Percentiles rank a stretch among this genome's conserved stretches.
These are phyloP conservation scores for Macaria liturata DNA, from an alignment of 2,888 invertebrate species.

Conservation along the genomic window DNA sequence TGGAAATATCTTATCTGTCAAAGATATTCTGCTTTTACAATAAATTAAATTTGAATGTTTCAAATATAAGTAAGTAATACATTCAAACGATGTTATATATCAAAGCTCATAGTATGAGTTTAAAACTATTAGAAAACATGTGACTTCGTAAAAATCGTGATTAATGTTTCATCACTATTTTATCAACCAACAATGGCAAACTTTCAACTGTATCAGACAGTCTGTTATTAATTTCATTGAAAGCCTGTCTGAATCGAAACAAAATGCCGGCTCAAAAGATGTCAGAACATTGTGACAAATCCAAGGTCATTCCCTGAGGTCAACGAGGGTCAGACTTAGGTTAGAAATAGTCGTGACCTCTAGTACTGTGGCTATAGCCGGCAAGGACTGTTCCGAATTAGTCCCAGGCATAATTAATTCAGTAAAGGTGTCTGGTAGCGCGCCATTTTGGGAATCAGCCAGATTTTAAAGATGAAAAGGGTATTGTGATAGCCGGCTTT, in stretches of 20 bases:
- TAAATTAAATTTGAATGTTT: too few species aligned
- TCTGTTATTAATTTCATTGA: constrained; percentile 1
- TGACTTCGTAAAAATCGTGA: not conserved
- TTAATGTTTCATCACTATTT: not conserved
- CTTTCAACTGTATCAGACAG: not conserved
- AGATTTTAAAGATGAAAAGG: constrained; percentile 7
- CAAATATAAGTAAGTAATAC: too few species aligned
- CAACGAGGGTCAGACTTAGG: constrained; percentile 32
- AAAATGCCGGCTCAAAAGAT: constrained; percentile 2
- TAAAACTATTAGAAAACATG: too few species aligned
- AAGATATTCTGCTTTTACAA: too few species aligned
- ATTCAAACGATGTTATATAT: too few species aligned
- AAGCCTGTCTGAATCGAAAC: not conserved
- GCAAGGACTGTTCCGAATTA: constrained; percentile 23
- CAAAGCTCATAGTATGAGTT: too few species aligned
- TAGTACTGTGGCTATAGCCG: constrained; percentile 26
- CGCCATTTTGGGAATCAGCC: constrained; percentile 9
- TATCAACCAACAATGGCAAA: not conserved
- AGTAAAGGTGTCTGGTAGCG: constrained; percentile 8
- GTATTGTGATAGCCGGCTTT: too few species aligned
- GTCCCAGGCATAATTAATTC: constrained; percentile 25
- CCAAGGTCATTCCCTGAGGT: constrained; percentile 30
- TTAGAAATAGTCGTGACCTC: constrained; percentile 30
- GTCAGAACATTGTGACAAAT: constrained; percentile 11
- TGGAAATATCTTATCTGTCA: too few species aligned